Percentiles rank a stretch among this genome's conserved stretches.
phyloP scores from a whole-genome alignment of 2,888 invertebrate genomes.

The Diarsia dahlii region DNA sequence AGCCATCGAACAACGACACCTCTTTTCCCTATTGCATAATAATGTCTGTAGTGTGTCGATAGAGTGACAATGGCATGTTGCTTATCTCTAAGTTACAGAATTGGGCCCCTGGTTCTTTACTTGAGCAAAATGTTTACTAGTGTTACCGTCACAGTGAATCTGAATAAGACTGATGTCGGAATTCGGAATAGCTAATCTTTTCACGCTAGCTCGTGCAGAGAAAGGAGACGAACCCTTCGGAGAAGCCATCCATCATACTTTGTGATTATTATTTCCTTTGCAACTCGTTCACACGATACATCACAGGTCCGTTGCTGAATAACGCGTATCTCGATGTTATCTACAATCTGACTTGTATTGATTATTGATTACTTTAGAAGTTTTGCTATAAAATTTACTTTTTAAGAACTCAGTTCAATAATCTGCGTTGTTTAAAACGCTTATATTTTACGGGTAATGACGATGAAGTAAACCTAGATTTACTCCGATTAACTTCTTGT shows the following conservation, averaged over 20 bases:
- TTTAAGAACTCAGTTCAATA: background rate
- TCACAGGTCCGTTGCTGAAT: conserved; percentile 4
- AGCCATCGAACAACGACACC: too few relatives aligned
- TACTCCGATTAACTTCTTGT: background rate
- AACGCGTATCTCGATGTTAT: background rate
- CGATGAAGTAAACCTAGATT: background rate
- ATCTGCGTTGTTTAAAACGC: background rate
- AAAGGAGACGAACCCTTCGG: conserved; percentile 4
- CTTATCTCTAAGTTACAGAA: too few relatives aligned
- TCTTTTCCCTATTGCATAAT: too few relatives aligned
- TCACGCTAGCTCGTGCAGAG: background rate
- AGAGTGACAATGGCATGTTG: too few relatives aligned
- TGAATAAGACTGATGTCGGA: conserved; percentile 20
- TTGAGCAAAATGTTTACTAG: background rate
- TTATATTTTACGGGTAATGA: background rate
- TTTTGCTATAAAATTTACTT: background rate
- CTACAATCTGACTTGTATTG: conserved; percentile 1
- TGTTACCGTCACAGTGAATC: conserved; percentile 1
- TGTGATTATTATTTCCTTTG: conserved; percentile 33
- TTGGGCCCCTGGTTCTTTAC: background rate
- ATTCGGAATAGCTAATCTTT: conserved; percentile 1
- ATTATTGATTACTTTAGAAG: background rate
- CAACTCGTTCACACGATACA: conserved; percentile 9
- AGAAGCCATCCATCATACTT: conserved; percentile 37
- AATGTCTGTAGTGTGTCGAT: too few relatives aligned